A percentile compares a stretch with the other conserved stretches of the same genome.
Conservation (phyloP, 2,797 vertebrate genomes). For the Darevskia nairensis region DNA sequence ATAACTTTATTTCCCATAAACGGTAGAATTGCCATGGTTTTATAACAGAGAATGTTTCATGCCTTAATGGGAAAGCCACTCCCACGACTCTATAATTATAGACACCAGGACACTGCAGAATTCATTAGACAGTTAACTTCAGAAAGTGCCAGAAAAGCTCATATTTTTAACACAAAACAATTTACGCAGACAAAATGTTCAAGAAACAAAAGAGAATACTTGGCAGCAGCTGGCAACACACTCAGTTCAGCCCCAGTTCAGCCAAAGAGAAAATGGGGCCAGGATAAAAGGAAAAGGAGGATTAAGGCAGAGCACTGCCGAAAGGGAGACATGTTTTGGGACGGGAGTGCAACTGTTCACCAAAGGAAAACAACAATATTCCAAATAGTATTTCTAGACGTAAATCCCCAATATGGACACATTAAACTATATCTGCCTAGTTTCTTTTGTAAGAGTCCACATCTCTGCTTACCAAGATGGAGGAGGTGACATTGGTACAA, state of each 20-base stretch:
- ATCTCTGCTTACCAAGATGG: no score
- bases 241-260: background rate
- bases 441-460: background rate
- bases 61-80: background rate
- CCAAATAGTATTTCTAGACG: background rate
- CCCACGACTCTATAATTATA: conserved; percentile 16
- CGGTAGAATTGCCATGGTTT: background rate
- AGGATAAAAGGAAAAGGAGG: background rate
- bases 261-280: background rate
- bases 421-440: background rate
- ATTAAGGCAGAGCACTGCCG: background rate
- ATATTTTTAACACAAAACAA: background rate
- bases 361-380: background rate
- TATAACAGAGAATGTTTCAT: background rate
- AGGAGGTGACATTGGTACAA: no score
- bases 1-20: conserved; percentile 1
- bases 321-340: background rate
- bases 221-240: background rate
- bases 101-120: background rate
- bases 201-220: conserved; percentile 15
- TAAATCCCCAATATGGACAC: background rate
- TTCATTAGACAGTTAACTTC: conserved; percentile 26
- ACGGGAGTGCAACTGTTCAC: background rate
- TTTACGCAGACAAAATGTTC: conserved; percentile 15
- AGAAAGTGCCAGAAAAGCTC: conserved; percentile 29